Evolutionary conservation across 53 echinoderm and acorn worm genomes (phyloP).

Genomic region (Mesocentrotus franciscanus): DNA sequence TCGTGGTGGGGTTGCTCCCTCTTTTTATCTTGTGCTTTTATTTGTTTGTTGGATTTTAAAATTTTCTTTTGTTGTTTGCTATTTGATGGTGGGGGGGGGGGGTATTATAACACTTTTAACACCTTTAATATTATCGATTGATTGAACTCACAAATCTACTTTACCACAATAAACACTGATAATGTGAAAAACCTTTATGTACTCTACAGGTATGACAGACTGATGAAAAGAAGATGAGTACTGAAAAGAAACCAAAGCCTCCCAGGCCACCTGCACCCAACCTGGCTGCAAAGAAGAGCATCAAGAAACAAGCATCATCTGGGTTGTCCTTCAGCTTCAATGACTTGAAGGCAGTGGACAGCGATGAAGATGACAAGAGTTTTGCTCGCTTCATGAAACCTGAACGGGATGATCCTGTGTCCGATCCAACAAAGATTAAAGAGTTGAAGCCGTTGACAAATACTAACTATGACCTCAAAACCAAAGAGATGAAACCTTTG

Average conservation of each 20-base stretch:
- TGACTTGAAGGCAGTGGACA: constrained; percentile 73
- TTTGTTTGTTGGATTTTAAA: no score
- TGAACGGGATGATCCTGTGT: background rate
- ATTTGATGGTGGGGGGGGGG: no score
- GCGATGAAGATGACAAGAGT: constrained; percentile 81
- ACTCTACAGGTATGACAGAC: background rate
- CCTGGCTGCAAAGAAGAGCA: constrained; percentile 71
- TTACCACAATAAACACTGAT: background rate
- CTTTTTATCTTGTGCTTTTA: no score
- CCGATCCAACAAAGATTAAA: constrained; percentile 1
- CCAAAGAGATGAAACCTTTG: constrained; percentile 62
- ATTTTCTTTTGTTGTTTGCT: no score
- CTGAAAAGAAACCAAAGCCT: constrained; percentile 84
- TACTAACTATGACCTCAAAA: constrained; percentile 11
- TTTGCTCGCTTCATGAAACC: constrained; percentile 33
- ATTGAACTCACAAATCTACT: background rate
- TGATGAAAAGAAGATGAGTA: constrained; percentile 49
- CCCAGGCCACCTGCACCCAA: constrained; percentile 91
- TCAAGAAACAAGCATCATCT: constrained; percentile 65
- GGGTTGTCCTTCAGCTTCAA: constrained; percentile 79
- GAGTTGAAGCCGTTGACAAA: constrained; percentile 49
- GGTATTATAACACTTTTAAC: no score
- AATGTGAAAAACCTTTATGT: background rate
- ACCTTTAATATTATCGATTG: no score
- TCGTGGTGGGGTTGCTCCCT: no score